A percentile compares a stretch with the other conserved stretches of the same genome.
These are phyloP conservation scores for Xyrauchen texanus DNA, from an alignment of 2,113 vertebrate genomes.

Conservation along the genomic window DNA sequence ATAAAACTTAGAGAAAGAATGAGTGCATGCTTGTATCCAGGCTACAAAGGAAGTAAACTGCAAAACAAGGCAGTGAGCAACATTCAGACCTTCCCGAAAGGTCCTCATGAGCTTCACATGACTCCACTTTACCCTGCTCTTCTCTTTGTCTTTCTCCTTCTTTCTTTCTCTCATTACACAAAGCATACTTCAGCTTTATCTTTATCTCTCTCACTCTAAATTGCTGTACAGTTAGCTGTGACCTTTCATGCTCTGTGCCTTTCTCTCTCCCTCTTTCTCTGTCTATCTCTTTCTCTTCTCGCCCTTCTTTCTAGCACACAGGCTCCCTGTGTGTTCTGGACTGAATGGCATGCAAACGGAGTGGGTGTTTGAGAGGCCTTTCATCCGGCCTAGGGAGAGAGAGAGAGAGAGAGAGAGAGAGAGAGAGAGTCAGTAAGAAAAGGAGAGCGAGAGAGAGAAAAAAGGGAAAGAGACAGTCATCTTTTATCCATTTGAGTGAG, in stretches of 20 bases:
- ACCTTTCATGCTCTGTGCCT: background rate
- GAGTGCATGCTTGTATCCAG: constrained; percentile 34
- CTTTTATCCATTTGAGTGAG: constrained; percentile 77
- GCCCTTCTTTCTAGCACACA: constrained; percentile 68
- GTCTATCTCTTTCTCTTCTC: constrained; percentile 13
- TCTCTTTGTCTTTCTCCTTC: constrained; percentile 36
- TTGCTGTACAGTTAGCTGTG: constrained; percentile 38
- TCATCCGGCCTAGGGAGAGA: constrained; percentile 75
- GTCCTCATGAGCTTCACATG: constrained; percentile 77
- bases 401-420: constrained; percentile 44
- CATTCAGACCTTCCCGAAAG: constrained; percentile 62
- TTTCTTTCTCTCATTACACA: constrained; percentile 18
- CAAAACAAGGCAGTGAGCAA: constrained; percentile 43
- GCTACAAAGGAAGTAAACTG: constrained; percentile 46
- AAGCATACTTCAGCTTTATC: constrained; percentile 36
- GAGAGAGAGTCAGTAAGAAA: too few species aligned
- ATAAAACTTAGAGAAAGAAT: background rate
- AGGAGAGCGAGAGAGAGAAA: too few species aligned
- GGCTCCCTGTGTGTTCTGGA: constrained; percentile 80
- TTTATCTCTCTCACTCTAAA: constrained; percentile 29
- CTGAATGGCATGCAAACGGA: constrained; percentile 78
- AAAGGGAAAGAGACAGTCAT: constrained; percentile 61
- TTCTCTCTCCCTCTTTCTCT: constrained; percentile 4
- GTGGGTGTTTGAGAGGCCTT: constrained; percentile 79
- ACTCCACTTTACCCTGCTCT: constrained; percentile 66